Base-by-base conservation (phyloP, 2,797 vertebrate genomes). In the Acrossocheilus fasciatus region DNA sequence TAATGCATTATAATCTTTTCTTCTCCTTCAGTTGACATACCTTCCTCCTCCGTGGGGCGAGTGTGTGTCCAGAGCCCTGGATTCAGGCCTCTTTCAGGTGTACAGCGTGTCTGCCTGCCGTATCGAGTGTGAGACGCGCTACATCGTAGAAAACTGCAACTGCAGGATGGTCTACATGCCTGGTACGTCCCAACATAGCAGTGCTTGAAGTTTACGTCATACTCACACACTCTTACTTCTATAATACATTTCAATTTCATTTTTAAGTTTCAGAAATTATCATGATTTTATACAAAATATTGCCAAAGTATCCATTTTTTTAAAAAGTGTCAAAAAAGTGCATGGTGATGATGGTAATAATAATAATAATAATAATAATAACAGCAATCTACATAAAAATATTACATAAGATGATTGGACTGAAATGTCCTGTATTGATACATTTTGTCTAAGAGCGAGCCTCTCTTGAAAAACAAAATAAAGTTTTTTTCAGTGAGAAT, bases 121-220 rank as follows among this genome's bases (percentile, higher is more conserved):
- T 92, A 99, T 99, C 3, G 98, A 99, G 95, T 99, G 98, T 79
- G 98, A 99, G 93, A 99, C 98, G 0, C 97, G 97, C 23, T 99
- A 99, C 92, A 98, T 99, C 0, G 97, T 99, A 89, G 98, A 99
- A 91, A 99, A 99, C 92, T 99, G 98, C 94, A 99, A 99, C 95
- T 99, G 98, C 94, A 97, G 95, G 89, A 99, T 99, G 98, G 98
- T 99, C 50, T 97, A 99, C 94, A 99, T 99, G 98, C 98, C 98
- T 76, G 98, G 98, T 98, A 83, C 88, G 95, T 91, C 36, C 47
- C 59, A 12, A 54, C 81, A 6, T 34, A 78, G 9, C 34, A 20
- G 54, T 43, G n/a, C 6, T 43, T 23, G 41, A 70, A 34, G 26
- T 5, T 50, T n/a, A 70, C 26, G 57, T 47, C 45, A 17, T 43